These are phyloP conservation scores for Dendrolimus pini DNA, from an alignment of 2,888 invertebrate genomes.

Conservation along the genomic window DNA sequence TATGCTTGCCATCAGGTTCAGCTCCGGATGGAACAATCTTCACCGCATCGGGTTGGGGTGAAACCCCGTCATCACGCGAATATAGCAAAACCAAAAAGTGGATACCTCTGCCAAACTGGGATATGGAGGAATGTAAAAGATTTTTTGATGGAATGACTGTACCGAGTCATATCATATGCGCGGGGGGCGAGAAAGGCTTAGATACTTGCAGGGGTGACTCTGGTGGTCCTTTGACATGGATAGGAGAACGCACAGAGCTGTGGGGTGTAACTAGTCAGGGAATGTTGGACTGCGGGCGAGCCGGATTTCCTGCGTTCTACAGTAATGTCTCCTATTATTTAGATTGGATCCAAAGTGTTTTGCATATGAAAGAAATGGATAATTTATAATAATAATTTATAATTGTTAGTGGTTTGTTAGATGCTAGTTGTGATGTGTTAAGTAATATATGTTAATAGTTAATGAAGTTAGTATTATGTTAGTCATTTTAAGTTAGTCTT, in stretches of 20 bases:
- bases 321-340: slow-evolving; percentile 36
- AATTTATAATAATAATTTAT: not conserved
- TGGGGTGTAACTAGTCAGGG: slow-evolving; percentile 45
- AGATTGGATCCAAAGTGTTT: slow-evolving; percentile 31
- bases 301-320: slow-evolving; percentile 40
- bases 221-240: slow-evolving; percentile 41
- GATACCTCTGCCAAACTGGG: slow-evolving; percentile 33
- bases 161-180: slow-evolving; percentile 36
- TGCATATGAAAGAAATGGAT: slow-evolving; percentile 9
- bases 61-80: slow-evolving; percentile 19
- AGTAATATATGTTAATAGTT: too few species aligned
- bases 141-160: slow-evolving; percentile 21
- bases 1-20: slow-evolving; percentile 34
- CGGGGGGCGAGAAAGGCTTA: slow-evolving; percentile 36
- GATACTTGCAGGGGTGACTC: slow-evolving; percentile 53
- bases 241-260: slow-evolving; percentile 25
- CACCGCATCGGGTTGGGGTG: slow-evolving; percentile 42
- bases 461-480: too few species aligned
- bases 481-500: too few species aligned
- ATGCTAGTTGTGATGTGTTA: too few species aligned
- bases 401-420: too few species aligned
- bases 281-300: slow-evolving; percentile 31
- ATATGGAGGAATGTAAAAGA: slow-evolving; percentile 20
- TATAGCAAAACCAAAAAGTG: slow-evolving; percentile 39
- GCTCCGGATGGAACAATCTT: slow-evolving; percentile 19